Evolutionary conservation across 2,888 invertebrate genomes (phyloP).

Genomic region (Drosophila antonietae): DNA sequence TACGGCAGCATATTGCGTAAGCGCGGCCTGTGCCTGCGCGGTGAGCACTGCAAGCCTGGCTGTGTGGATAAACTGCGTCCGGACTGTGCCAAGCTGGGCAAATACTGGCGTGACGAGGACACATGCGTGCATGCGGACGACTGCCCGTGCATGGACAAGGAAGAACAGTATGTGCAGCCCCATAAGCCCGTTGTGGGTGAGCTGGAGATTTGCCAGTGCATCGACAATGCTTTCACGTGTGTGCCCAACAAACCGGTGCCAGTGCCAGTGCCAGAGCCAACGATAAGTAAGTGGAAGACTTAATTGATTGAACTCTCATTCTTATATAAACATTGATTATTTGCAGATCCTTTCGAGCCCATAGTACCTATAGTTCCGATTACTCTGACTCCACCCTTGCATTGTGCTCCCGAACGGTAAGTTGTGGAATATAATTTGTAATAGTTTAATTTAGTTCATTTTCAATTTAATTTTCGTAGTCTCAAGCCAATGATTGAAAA

Average conservation of each 20-base stretch:
- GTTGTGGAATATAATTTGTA: background rate
- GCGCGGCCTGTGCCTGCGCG: slow-evolving; percentile 81
- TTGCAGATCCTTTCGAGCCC: slow-evolving; percentile 25
- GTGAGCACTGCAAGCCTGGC: slow-evolving; percentile 81
- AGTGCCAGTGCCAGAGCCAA: slow-evolving; percentile 17
- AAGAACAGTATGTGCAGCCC: slow-evolving; percentile 89
- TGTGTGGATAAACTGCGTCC: slow-evolving; percentile 82
- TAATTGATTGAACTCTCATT: background rate
- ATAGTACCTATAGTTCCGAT: slow-evolving; percentile 59
- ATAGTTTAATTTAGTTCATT: background rate
- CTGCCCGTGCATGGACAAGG: slow-evolving; percentile 90
- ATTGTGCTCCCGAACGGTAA: slow-evolving; percentile 85
- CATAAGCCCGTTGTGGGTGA: slow-evolving; percentile 86
- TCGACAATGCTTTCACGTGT: slow-evolving; percentile 91
- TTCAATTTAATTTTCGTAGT: slow-evolving; percentile 41
- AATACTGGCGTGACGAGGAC: slow-evolving; percentile 89
- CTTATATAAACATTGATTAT: no score
- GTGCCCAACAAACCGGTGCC: slow-evolving; percentile 66
- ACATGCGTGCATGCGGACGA: slow-evolving; percentile 90
- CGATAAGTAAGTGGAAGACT: slow-evolving; percentile 40
- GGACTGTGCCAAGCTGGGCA: slow-evolving; percentile 86
- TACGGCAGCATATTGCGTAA: slow-evolving; percentile 85
- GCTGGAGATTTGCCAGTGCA: slow-evolving; percentile 92
- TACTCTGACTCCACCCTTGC: slow-evolving; percentile 85
- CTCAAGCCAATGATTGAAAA: slow-evolving; percentile 84